A percentile compares a stretch with the other conserved stretches of the same genome.
Conservation (phyloP, 2,797 vertebrate genomes). For the Moxostoma hubbsi region DNA sequence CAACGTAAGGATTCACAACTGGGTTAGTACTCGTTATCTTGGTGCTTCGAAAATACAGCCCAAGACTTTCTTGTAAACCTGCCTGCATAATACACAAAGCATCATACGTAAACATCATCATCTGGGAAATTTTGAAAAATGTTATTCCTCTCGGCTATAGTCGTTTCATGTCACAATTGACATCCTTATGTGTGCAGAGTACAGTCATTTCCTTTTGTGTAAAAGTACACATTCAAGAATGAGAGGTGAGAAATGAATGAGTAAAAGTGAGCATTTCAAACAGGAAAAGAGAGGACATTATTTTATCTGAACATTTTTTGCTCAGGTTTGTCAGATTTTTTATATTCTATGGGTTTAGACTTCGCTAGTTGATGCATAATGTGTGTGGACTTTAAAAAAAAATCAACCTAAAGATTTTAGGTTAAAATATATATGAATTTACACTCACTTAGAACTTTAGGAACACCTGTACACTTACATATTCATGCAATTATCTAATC, state of each 20-base stretch:
- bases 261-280: slow-evolving; percentile 37
- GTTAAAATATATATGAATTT: no score
- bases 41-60: background rate
- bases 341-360: no score
- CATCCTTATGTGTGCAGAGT: background rate
- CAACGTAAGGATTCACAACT: background rate
- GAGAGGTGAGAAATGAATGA: slow-evolving; percentile 32
- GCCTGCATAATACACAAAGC: background rate
- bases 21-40: background rate
- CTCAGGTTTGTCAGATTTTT: background rate
- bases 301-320: slow-evolving; percentile 2
- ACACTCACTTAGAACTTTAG: no score
- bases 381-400: no score
- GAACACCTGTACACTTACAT: no score
- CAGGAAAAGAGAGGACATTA: slow-evolving; percentile 48
- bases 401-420: no score
- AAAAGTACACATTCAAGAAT: slow-evolving; percentile 3
- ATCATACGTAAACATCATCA: background rate
- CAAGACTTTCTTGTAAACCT: slow-evolving; percentile 3
- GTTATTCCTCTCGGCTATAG: background rate
- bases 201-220: slow-evolving; percentile 24
- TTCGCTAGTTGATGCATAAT: no score
- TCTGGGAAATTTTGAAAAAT: background rate
- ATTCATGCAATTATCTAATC: no score
- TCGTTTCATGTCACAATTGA: slow-evolving; percentile 6